Percentiles rank a stretch among this genome's conserved stretches.
Evolutionary conservation across 2,113 vertebrate species (phyloP).

Genomic region (Psilopsiagon aurifrons): DNA sequence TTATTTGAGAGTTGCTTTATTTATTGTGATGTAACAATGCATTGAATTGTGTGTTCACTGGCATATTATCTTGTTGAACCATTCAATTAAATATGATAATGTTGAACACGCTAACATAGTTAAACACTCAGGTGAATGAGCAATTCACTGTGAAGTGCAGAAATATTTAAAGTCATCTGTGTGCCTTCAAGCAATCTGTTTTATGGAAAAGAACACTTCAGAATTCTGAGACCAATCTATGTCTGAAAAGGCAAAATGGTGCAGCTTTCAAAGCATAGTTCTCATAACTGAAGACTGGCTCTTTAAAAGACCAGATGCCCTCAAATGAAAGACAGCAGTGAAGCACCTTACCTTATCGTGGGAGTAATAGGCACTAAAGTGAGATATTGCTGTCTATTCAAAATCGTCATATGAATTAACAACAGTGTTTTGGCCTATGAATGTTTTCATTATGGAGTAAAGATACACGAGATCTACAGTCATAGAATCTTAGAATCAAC

Average conservation of each 20-base stretch:
- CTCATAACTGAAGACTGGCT: background rate
- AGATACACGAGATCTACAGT: background rate
- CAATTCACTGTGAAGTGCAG: slow-evolving; percentile 81
- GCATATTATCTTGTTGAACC: slow-evolving; percentile 83
- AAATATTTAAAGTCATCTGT: slow-evolving; percentile 77
- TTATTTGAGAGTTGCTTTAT: slow-evolving; percentile 72
- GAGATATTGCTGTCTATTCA: background rate
- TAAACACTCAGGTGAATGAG: slow-evolving; percentile 84
- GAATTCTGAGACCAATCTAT: background rate
- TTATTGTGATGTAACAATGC: slow-evolving; percentile 73
- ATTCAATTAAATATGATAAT: slow-evolving; percentile 86
- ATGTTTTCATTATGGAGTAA: background rate
- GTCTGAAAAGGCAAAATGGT: background rate
- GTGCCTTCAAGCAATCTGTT: slow-evolving; percentile 73
- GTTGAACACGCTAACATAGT: slow-evolving; percentile 76
- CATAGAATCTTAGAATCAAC: background rate
- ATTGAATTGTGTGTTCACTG: slow-evolving; percentile 69
- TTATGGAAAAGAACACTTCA: slow-evolving; percentile 70
- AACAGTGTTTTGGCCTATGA: background rate
- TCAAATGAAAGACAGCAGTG: background rate
- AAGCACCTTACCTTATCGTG: background rate
- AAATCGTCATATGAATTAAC: background rate
- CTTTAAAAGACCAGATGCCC: background rate
- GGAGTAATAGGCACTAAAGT: background rate
- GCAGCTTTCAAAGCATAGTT: background rate